A percentile compares a stretch with the other conserved stretches of the same genome.
Conservation (phyloP, 2,113 vertebrate species). For the Oceanodroma tethys region DNA sequence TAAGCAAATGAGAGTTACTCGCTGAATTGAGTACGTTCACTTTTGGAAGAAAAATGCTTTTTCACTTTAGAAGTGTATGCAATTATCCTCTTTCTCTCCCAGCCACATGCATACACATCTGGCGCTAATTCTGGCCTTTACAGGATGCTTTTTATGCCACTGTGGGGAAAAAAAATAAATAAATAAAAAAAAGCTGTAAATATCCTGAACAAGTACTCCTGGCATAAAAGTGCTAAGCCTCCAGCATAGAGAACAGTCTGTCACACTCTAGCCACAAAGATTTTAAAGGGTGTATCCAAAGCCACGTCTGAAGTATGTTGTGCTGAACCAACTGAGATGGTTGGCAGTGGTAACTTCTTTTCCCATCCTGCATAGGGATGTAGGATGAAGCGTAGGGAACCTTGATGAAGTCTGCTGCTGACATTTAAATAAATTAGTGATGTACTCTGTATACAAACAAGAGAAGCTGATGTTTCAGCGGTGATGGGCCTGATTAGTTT, state of each 20-base stretch:
- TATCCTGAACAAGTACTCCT: not conserved
- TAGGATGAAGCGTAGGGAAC: not conserved
- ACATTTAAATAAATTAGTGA: constrained; percentile 47
- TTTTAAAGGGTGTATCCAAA: not conserved
- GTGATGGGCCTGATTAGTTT: constrained; percentile 42
- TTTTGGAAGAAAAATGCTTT: not conserved
- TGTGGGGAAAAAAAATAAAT: fast-evolving
- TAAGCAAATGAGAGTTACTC: not conserved
- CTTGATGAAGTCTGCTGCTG: constrained; percentile 23
- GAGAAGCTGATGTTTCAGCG: constrained; percentile 13
- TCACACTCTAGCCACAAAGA: not conserved
- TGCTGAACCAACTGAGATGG: not conserved
- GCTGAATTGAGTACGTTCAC: not conserved
- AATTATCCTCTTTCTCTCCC: not conserved
- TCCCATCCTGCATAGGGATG: not conserved
- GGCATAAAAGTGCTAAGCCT: not conserved
- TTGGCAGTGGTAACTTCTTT: not conserved
- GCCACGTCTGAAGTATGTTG: not conserved
- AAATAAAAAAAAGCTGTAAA: not conserved
- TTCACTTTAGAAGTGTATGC: not conserved
- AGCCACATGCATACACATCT: not conserved
- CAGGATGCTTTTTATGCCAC: not conserved
- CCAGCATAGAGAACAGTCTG: not conserved
- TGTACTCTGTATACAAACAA: constrained; percentile 47
- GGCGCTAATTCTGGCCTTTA: not conserved